Evolutionary conservation across 2,888 invertebrate species (phyloP), one percentile per base, ranked within the genome.

Genomic region (Chalcosyrphus nemorum): DNA sequence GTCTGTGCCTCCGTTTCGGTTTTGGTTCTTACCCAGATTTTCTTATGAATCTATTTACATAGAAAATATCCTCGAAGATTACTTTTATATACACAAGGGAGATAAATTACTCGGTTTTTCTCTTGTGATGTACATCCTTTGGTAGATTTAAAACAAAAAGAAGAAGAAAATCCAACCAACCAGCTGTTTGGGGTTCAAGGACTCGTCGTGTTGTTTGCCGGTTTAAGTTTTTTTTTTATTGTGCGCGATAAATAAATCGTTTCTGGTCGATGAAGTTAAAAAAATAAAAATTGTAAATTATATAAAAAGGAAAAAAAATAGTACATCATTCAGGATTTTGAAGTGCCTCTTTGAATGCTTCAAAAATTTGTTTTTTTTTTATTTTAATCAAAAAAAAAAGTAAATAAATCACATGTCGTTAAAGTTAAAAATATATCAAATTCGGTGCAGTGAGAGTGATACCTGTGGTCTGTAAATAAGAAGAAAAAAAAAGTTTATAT

Each of bases 261-360:
- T 56, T 54, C 13, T 38, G 13, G 5, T 38, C 38, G 11, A 68
- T 19, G 47, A 50, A 35, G 13, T 43, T n/a, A n/a, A n/a, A n/a
- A n/a, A 29, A 45, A 29, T 50, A 59, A 24, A 27, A 54, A 17
- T 32, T 50, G 1, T 35, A 27, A 66, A 15, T 45, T 19, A 27
- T 47, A 68, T 45, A 38, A 45, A 45, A 50, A 57, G 35, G 50
- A 15, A 77, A 19, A 15, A 47, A 38, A 27, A 45, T 41, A 41
- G 54, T 38, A 74, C 24, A 75, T 59, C 59, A 35, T 72, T 78
- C 82, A 82, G 82, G 82, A 78, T 56, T 61, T 78, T 82, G 72
- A 82, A 82, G 82, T 82, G 78, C 82, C 82, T 82, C 65, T 59
- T 66, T 72, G 61, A 78, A 78, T 68, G 61, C 82, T 78, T 82